Percentiles rank a stretch among this genome's conserved stretches.
phyloP scores from a whole-genome alignment of 2,888 invertebrate genomes.

The Palloptera scutellata region DNA sequence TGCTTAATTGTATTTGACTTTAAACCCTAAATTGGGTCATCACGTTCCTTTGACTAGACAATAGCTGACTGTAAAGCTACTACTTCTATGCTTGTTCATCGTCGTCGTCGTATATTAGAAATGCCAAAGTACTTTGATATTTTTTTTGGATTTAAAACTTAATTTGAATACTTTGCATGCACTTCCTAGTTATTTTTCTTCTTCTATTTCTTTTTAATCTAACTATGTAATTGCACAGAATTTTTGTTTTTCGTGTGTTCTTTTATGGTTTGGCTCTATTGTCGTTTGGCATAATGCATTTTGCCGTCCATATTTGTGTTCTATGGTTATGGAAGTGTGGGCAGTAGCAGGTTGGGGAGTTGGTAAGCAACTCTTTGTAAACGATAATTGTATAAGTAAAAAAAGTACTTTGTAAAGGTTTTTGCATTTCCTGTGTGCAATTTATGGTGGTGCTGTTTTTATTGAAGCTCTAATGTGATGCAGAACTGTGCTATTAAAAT shows the following conservation, averaged over 20 bases:
- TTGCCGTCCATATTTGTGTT: not conserved
- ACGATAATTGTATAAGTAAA: too few relatives aligned
- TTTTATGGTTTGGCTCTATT: not conserved
- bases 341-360: too few relatives aligned
- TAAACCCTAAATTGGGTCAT: conserved; percentile 34
- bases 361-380: too few relatives aligned
- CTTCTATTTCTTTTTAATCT: not conserved
- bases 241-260: not conserved
- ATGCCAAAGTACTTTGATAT: not conserved
- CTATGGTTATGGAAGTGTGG: too few relatives aligned
- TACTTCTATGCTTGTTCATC: not conserved
- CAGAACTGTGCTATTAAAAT: too few relatives aligned
- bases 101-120: not conserved
- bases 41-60: conserved; percentile 25
- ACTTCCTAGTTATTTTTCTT: conserved; percentile 4
- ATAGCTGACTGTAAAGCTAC: not conserved
- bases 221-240: too few relatives aligned
- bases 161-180: conserved; percentile 10
- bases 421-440: too few relatives aligned
- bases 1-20: conserved; percentile 26
- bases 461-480: too few relatives aligned
- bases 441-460: too few relatives aligned
- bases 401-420: too few relatives aligned
- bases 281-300: not conserved
- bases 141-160: conserved; percentile 1